Percentiles rank a stretch among this genome's conserved stretches.
Evolutionary conservation across 2,113 vertebrate species (phyloP).

Genomic region (Leptocoma aspasia): DNA sequence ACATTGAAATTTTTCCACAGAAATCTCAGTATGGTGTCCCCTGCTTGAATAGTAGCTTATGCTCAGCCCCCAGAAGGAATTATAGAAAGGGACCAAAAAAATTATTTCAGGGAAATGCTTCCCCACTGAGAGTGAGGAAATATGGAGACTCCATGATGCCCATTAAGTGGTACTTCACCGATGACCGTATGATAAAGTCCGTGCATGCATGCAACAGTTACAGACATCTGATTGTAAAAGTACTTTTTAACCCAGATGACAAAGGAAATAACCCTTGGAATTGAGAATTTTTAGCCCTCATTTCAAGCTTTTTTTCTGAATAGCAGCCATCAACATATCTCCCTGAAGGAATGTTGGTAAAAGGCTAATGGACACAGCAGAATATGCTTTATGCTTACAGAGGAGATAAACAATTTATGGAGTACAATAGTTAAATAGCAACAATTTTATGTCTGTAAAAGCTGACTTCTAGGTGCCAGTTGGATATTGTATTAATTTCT

Average conservation of each 20-base stretch:
- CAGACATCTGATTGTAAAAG: neutral
- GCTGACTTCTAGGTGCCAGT: neutral
- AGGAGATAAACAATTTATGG: neutral
- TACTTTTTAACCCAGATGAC: neutral
- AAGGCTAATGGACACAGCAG: neutral
- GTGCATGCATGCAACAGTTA: neutral
- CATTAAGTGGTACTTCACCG: neutral
- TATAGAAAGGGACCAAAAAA: neutral
- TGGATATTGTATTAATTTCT: neutral
- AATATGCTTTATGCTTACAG: neutral
- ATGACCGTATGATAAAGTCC: neutral
- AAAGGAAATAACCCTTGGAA: neutral
- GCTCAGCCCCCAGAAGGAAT: fast-evolving
- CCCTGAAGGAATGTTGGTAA: neutral
- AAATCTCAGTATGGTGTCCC: neutral
- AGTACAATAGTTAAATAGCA: neutral
- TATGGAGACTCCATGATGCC: neutral
- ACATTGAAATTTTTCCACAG: neutral
- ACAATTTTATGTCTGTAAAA: neutral
- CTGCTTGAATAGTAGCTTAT: neutral
- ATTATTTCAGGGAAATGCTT: neutral
- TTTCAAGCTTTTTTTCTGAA: neutral
- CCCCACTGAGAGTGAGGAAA: neutral
- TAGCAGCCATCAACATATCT: neutral
- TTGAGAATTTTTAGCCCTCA: neutral